Evolutionary conservation across 1,140 invertebrate species (phyloP), one percentile per base, ranked within the genome.

Genomic region (Euschistus heros): DNA sequence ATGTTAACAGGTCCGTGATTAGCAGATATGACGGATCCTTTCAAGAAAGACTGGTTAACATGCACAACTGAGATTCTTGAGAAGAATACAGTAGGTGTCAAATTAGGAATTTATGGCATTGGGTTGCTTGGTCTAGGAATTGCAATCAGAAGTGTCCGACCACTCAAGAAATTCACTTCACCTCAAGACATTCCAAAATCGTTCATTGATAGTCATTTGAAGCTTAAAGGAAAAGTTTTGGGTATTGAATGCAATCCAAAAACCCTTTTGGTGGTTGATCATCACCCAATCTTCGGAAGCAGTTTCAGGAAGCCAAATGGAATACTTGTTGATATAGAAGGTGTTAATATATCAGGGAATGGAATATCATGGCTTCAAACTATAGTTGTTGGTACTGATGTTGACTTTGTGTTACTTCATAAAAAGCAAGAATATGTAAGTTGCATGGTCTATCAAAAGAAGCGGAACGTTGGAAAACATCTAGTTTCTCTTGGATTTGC

Each of bases 401-500:
- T 69, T 17, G 37, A 63, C 15, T 67, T 70, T 59, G 54, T 50
- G 13, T 20, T 67, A 1, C 30, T 69, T 3, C 37, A 63, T 57
- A 27, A 68, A 20, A 68, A 67, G 61, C 68, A 6, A 47, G 63
- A 62, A 50, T 68, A 54, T 64, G 68, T 68, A 52, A 37, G 14
- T 64, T 68, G 68, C 13, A 69, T 72, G 2, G 70, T 71, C 14
- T 63, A 62, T 6, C 67, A 54, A 14, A 63, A 69, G 24, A 46
- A 54, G 20, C 47, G 26, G 5, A 44, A 69, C 26, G 26, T 69
- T n/a, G 69, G 44, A 10, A 62, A 68, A 17, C 62, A 64, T 37
- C 37, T 69, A 15, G 62, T 69, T 33, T 60, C 62, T 7, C 22
- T 68, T n/a, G 69, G 69, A 2, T 69, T 69, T 64, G 69, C 69